Conservation (phyloP, 2,888 invertebrate genomes). For the Volucella inanis region DNA sequence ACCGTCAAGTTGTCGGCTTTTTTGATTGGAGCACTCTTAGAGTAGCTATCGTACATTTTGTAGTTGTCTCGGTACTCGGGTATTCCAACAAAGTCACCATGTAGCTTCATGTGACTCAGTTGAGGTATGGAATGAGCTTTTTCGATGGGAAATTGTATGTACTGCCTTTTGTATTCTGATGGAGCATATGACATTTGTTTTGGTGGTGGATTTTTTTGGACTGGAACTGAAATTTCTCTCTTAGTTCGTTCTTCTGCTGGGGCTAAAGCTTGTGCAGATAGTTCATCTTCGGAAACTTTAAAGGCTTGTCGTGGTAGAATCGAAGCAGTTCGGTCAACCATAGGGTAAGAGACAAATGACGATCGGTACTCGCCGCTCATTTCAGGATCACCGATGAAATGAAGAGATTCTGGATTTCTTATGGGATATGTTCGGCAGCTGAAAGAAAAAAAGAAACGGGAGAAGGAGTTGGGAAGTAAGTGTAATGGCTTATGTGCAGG, state of each 20-base stretch:
- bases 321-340: conserved; percentile 79
- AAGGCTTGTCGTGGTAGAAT: conserved; percentile 81
- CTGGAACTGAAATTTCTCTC: conserved; percentile 52
- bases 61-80: conserved; percentile 82
- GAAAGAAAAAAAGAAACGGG: conserved; percentile 1
- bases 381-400: conserved; percentile 77
- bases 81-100: conserved; percentile 80
- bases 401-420: conserved; percentile 80
- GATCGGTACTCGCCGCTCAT: conserved; percentile 80
- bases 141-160: conserved; percentile 80
- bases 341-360: conserved; percentile 80
- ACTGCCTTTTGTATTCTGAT: conserved; percentile 82
- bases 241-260: conserved; percentile 76
- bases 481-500: background rate
- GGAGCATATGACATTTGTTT: conserved; percentile 77
- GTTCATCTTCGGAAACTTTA: conserved; percentile 75
- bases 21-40: conserved; percentile 82
- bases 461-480: background rate
- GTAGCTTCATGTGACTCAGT: conserved; percentile 81
- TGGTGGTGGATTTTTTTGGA: conserved; percentile 73
- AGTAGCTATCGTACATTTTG: conserved; percentile 81
- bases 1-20: conserved; percentile 81
- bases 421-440: conserved; percentile 80
- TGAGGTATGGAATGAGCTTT: conserved; percentile 83
- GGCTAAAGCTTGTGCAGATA: background rate